Evolutionary conservation across 53 echinoderm and acorn worm species (phyloP).

Genomic region (Echinarachnius parma): DNA sequence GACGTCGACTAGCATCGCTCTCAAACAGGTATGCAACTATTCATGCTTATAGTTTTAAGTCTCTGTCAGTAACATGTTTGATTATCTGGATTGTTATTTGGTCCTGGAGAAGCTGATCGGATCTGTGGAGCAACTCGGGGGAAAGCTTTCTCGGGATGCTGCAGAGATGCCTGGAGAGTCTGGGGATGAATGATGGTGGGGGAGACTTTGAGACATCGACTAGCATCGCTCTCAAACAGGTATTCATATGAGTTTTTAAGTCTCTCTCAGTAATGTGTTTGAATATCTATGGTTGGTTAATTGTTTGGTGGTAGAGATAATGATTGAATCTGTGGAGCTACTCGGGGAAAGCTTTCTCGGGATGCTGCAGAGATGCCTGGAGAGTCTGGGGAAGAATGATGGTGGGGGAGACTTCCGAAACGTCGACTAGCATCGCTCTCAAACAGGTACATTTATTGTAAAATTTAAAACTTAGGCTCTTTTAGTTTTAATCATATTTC

Average conservation of each 20-base stretch:
- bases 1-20: slow-evolving; percentile 76
- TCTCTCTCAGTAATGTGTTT: no score
- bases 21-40: slow-evolving; percentile 84
- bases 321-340: slow-evolving; percentile 90
- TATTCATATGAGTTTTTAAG: no score
- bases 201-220: slow-evolving; percentile 76
- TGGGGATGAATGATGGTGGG: slow-evolving; percentile 79
- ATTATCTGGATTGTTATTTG: no score
- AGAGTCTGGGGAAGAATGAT: slow-evolving; percentile 85
- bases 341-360: slow-evolving; percentile 95
- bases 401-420: slow-evolving; percentile 61
- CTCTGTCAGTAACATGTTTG: no score
- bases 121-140: slow-evolving; percentile 82
- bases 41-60: no score
- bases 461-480: no score
- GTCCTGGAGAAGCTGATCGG: slow-evolving; percentile 92
- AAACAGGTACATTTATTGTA: slow-evolving; percentile 86
- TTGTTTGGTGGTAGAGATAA: no score
- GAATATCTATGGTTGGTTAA: no score
- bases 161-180: slow-evolving; percentile 85
- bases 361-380: slow-evolving; percentile 83
- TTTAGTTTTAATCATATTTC: no score
- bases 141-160: slow-evolving; percentile 96
- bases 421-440: slow-evolving; percentile 80
- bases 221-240: slow-evolving; percentile 84